These are phyloP conservation scores for Botia kubotai DNA, from an alignment of 2,797 vertebrate genomes.

Conservation along the genomic window DNA sequence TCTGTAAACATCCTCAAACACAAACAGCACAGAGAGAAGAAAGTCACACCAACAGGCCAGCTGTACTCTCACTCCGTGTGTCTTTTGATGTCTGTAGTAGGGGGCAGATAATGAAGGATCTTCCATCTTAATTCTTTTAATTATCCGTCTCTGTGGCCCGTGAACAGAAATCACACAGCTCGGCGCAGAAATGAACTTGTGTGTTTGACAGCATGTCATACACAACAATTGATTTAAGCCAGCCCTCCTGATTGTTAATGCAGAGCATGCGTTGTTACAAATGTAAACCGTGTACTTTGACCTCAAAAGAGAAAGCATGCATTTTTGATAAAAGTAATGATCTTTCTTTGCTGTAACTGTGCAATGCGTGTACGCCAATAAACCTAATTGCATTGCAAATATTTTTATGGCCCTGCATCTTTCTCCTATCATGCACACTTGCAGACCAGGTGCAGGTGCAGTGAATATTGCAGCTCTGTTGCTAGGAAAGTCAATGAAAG, in stretches of 20 bases:
- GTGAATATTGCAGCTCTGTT: constrained; percentile 70
- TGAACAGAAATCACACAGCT: constrained; percentile 30
- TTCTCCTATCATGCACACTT: constrained; percentile 5
- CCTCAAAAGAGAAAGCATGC: neutral
- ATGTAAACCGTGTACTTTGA: neutral
- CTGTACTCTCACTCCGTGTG: constrained; percentile 78
- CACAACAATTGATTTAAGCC: neutral
- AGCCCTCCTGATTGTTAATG: neutral
- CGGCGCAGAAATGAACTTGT: neutral
- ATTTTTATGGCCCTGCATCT: neutral
- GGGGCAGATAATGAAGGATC: constrained; percentile 76
- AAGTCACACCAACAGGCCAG: constrained; percentile 79
- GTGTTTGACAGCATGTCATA: neutral
- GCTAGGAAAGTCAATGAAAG: constrained; percentile 68
- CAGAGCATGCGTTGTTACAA: neutral
- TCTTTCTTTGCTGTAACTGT: neutral
- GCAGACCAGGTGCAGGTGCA: constrained; percentile 58
- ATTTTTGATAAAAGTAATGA: too few species aligned
- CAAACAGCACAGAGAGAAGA: constrained; percentile 80
- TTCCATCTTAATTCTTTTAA: constrained; percentile 78
- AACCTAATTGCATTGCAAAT: neutral
- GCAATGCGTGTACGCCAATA: neutral
- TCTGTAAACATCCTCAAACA: constrained; percentile 83
- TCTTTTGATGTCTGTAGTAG: constrained; percentile 79
- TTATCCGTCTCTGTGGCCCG: constrained; percentile 53